Conservation (phyloP, 2,888 invertebrate species). For the Hypsopygia costalis region DNA sequence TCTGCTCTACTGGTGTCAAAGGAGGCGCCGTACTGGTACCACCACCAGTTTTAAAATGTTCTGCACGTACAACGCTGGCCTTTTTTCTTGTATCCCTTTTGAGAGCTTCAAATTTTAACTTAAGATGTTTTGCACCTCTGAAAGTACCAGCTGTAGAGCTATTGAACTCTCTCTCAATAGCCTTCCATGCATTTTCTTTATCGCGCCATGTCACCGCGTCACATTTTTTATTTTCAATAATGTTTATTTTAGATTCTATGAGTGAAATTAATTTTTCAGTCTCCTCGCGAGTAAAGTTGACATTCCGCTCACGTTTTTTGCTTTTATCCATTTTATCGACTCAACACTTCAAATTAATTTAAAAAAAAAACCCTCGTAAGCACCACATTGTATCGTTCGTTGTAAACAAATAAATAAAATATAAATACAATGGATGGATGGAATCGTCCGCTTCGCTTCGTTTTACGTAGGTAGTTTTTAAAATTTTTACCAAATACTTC, state of each 20-base stretch:
- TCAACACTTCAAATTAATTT: too few relatives aligned
- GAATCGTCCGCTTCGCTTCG: too few relatives aligned
- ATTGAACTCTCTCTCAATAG: constrained; percentile 15
- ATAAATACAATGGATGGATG: too few relatives aligned
- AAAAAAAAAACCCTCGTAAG: too few relatives aligned
- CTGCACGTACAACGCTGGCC: neutral
- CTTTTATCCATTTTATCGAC: neutral
- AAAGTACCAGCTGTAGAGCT: neutral
- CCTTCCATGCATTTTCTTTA: constrained; percentile 17
- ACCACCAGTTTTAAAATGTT: neutral
- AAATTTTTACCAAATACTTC: too few relatives aligned
- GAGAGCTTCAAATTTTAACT: constrained; percentile 16
- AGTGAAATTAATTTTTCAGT: constrained; percentile 10
- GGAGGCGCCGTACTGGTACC: neutral
- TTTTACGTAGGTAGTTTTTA: too few relatives aligned
- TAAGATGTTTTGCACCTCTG: constrained; percentile 11
- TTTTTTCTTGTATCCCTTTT: constrained; percentile 16
- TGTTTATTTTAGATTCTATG: constrained; percentile 6
- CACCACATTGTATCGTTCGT: too few relatives aligned
- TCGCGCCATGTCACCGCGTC: constrained; percentile 14
- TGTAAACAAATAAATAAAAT: too few relatives aligned
- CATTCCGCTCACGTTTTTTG: constrained; percentile 12
- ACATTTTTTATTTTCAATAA: constrained; percentile 19
- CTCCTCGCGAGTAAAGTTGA: constrained; percentile 11
- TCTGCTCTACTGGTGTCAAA: constrained; percentile 4